A percentile compares a stretch with the other conserved stretches of the same genome.
Conservation (phyloP, 1,140 invertebrate genomes). For the Amyelois transitella region DNA sequence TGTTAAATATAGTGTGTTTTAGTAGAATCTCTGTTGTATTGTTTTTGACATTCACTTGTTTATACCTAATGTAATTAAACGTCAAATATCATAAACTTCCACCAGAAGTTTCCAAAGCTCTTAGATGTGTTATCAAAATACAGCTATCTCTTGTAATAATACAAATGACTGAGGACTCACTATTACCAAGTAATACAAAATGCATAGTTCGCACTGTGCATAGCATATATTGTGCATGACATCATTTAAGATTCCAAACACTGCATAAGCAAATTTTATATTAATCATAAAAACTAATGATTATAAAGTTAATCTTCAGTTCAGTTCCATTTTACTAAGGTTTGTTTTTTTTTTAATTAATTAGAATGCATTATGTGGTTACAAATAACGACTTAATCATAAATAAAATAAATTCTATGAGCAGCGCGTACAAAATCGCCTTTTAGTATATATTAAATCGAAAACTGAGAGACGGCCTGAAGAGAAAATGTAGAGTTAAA, state of each 20-base stretch:
- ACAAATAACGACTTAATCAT: slow-evolving; percentile 42
- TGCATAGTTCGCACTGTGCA: slow-evolving; percentile 35
- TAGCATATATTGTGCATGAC: slow-evolving; percentile 39
- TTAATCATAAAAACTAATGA: not conserved
- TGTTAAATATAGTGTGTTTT: no score
- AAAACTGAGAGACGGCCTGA: slow-evolving; percentile 28
- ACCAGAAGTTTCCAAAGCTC: no score
- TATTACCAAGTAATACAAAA: slow-evolving; percentile 27
- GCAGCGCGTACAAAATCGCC: slow-evolving; percentile 31
- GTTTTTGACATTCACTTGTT: no score
- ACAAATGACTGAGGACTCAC: not conserved
- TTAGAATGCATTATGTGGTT: slow-evolving; percentile 14
- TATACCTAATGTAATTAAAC: no score
- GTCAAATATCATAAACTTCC: no score
- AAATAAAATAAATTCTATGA: slow-evolving; percentile 37
- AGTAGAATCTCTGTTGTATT: no score
- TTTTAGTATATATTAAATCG: slow-evolving; percentile 17
- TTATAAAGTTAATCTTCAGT: slow-evolving; percentile 1
- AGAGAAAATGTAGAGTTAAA: slow-evolving; percentile 16
- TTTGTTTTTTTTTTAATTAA: no score
- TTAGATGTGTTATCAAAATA: no score
- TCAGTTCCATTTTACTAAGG: slow-evolving; percentile 2
- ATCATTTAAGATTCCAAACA: slow-evolving; percentile 14
- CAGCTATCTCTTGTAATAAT: no score
- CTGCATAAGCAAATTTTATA: not conserved